Evolutionary conservation across 1,140 invertebrate species (phyloP), one percentile per base, ranked within the genome.

Genomic region (Anadara kagoshimensis): DNA sequence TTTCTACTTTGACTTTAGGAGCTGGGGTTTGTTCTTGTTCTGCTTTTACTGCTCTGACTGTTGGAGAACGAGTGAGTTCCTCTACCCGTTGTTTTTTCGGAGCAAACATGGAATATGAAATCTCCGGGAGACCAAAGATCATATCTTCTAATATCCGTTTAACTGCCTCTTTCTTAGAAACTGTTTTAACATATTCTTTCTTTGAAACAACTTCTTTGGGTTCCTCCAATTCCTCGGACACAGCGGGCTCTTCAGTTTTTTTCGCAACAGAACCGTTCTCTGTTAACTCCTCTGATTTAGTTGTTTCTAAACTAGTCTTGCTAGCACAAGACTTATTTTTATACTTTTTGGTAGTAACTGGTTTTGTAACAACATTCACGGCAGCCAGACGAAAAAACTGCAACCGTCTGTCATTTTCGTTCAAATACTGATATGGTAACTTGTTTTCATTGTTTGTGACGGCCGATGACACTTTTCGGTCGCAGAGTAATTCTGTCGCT

Each of bases 401-500:
- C 14, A 77, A 56, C 26, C 85, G 56, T 53, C 82, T 45, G 54
- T 86, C 85, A 68, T 78, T 83, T 26, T 78, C 80, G 18, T 68
- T 79, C 1, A 86, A 58, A 61, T 82, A 83, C 22, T 84, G 63
- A 18, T 75, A 70, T 0, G 85, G 78, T 1, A 81, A 59, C 63
- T 80, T 83, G 1, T 78, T 78, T 16, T 80, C 78, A n/a, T 69
- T 72, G 66, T 86, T 82, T 49, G 57, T 63, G 1, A 78, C 57
- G 20, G 78, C 61, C 18, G 79, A 78, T 18, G 68, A 75, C 0
- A 85, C 47, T 26, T 79, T 76, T 29, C 67, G 56, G 14, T 76
- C 73, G 70, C 80, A 82, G 0, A 85, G 71, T 5, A 81, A 49
- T 61, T 83, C 80, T n/a, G 80, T 78, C 5, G 80, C 76, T 73